Percentiles rank a stretch among this genome's conserved stretches.
Conservation (phyloP, 2,797 vertebrate genomes). For the Microctenopoma steveboyesi region DNA sequence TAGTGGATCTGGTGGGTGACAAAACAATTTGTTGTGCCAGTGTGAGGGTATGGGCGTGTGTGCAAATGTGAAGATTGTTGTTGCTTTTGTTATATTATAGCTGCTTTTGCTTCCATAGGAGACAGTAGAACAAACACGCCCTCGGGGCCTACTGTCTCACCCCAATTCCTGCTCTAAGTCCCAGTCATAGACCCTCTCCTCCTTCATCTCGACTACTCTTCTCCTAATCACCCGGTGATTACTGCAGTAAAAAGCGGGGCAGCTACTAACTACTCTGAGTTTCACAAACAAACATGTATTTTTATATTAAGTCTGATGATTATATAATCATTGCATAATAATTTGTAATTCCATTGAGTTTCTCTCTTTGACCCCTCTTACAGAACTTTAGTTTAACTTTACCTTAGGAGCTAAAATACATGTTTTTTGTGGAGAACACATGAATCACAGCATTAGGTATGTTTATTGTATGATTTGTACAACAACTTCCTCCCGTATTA, state of each 20-base stretch:
- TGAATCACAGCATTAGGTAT: constrained; percentile 23
- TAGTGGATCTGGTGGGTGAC: constrained; percentile 98
- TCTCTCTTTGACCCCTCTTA: constrained; percentile 46
- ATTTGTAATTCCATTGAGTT: constrained; percentile 14
- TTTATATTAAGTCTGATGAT: constrained; percentile 34
- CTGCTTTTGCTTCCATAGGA: constrained; percentile 60
- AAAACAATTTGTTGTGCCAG: constrained; percentile 49
- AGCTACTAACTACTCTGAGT: constrained; percentile 13
- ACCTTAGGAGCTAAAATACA: neutral
- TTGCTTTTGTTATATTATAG: constrained; percentile 48
- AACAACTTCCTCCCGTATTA: neutral
- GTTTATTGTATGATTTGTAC: too few species aligned
- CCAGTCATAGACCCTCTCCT: constrained; percentile 63
- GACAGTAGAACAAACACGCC: constrained; percentile 65
- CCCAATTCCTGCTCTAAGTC: constrained; percentile 62
- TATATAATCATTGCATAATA: constrained; percentile 30
- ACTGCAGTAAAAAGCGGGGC: constrained; percentile 58
- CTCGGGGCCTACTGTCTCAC: constrained; percentile 61
- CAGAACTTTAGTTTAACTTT: neutral
- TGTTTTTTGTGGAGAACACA: constrained; percentile 2
- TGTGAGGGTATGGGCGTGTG: constrained; percentile 4
- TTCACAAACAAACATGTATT: constrained; percentile 15
- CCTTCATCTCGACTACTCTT: constrained; percentile 52
- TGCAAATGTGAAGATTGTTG: constrained; percentile 26
- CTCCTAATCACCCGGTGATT: constrained; percentile 56